These are phyloP conservation scores for Microcaecilia unicolor DNA, from an alignment of 2,797 vertebrate species.

Conservation along the genomic window DNA sequence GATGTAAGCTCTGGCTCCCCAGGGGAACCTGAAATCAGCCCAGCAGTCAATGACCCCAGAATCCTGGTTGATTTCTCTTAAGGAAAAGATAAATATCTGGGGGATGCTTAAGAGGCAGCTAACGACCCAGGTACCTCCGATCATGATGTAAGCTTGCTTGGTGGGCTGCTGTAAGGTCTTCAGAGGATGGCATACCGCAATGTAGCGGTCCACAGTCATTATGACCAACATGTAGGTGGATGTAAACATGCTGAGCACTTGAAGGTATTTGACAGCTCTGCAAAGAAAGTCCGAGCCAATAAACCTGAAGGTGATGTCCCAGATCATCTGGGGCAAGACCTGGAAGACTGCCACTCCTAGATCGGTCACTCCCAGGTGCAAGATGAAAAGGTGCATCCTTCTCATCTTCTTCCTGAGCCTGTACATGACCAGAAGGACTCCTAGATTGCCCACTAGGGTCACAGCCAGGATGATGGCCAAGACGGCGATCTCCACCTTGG, in stretches of 20 bases:
- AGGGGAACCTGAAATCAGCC: conserved; percentile 71
- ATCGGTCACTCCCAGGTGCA: conserved; percentile 79
- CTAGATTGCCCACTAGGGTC: conserved; percentile 64
- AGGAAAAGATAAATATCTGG: conserved; percentile 82
- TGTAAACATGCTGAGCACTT: conserved; percentile 94
- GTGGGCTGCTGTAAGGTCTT: conserved; percentile 73
- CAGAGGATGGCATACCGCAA: conserved; percentile 88
- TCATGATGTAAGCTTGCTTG: conserved; percentile 67
- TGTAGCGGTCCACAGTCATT: conserved; percentile 90
- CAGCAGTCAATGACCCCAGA: conserved; percentile 83
- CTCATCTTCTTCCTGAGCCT: conserved; percentile 63
- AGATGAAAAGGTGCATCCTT: conserved; percentile 81
- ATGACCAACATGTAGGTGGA: conserved; percentile 92
- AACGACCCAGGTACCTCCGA: conserved; percentile 76
- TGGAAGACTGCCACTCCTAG: conserved; percentile 84
- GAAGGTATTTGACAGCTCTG: conserved; percentile 83
- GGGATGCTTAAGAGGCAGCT: conserved; percentile 80
- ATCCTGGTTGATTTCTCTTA: conserved; percentile 69
- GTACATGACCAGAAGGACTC: conserved; percentile 66
- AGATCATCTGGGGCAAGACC: conserved; percentile 86
- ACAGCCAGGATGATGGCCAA: conserved; percentile 66
- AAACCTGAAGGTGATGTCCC: conserved; percentile 89
- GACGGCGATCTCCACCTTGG: conserved; percentile 74
- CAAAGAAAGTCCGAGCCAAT: conserved; percentile 81
- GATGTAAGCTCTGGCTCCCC: conserved; percentile 77